phyloP scores from a whole-genome alignment of 2,888 invertebrate genomes.

The Coelogynopora nodosa region DNA sequence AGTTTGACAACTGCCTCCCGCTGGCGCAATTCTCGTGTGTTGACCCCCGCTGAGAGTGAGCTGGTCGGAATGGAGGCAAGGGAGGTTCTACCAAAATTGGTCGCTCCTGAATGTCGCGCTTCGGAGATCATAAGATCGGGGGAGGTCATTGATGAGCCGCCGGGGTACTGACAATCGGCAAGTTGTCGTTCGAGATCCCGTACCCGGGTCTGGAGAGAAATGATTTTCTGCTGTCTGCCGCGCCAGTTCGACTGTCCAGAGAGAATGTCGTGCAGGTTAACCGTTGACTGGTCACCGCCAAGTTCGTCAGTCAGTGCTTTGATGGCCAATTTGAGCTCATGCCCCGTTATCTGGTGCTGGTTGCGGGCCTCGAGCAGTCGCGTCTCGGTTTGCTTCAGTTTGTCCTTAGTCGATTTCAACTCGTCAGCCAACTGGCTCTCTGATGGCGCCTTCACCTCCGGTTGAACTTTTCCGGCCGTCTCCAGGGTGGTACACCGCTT shows the following conservation, averaged over 20 bases:
- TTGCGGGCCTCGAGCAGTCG: constrained; percentile 54
- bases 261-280: constrained; percentile 56
- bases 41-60: background rate
- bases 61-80: background rate
- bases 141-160: constrained; percentile 32
- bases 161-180: background rate
- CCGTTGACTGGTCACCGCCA: constrained; percentile 54
- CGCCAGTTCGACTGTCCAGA: constrained; percentile 55
- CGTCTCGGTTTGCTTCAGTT: constrained; percentile 55
- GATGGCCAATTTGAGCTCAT: constrained; percentile 58
- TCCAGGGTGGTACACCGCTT: constrained; percentile 57
- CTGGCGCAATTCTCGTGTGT: background rate
- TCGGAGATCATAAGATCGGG: constrained; percentile 17
- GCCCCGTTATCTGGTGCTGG: constrained; percentile 45
- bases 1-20: background rate
- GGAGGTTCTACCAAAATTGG: constrained; percentile 26
- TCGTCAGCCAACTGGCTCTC: constrained; percentile 50
- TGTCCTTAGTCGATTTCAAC: constrained; percentile 56
- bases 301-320: constrained; percentile 59
- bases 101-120: background rate
- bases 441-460: constrained; percentile 26
- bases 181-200: constrained; percentile 43
- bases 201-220: constrained; percentile 57
- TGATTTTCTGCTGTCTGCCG: constrained; percentile 58
- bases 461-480: background rate